Evolutionary conservation across 2,888 invertebrate species (phyloP).

Genomic region (Eristalis pertinax): DNA sequence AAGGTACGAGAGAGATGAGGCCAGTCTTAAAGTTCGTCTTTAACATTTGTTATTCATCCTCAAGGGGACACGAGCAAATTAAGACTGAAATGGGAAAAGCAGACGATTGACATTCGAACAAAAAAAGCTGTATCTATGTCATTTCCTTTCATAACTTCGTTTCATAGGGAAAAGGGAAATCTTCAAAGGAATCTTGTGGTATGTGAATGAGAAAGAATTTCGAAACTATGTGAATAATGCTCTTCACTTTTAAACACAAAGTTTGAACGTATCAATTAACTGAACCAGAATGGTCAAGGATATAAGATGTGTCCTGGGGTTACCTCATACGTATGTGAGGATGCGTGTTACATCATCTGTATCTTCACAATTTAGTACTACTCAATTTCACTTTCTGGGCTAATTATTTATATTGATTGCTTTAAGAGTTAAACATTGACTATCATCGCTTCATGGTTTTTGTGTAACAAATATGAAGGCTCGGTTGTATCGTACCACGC

Average conservation of each 20-base stretch:
- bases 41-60: neutral
- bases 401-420: too few species aligned
- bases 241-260: neutral
- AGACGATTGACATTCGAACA: neutral
- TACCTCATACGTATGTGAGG: neutral
- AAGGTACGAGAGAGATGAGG: conserved; percentile 17
- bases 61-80: neutral
- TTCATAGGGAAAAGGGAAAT: neutral
- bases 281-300: neutral
- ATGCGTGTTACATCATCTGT: too few species aligned
- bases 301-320: neutral
- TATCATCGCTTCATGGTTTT: too few species aligned
- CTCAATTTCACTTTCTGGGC: too few species aligned
- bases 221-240: neutral
- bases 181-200: neutral
- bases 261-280: neutral
- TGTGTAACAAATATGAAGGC: too few species aligned
- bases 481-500: too few species aligned
- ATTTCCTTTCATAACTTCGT: neutral
- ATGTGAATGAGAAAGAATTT: neutral
- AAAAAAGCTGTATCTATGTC: neutral
- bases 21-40: neutral
- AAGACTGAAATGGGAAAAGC: neutral
- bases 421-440: too few species aligned
- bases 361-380: neutral